A percentile compares a stretch with the other conserved stretches of the same genome.
Evolutionary conservation across 2,888 invertebrate species (phyloP).

Genomic region (Drosophila neonasuta): DNA sequence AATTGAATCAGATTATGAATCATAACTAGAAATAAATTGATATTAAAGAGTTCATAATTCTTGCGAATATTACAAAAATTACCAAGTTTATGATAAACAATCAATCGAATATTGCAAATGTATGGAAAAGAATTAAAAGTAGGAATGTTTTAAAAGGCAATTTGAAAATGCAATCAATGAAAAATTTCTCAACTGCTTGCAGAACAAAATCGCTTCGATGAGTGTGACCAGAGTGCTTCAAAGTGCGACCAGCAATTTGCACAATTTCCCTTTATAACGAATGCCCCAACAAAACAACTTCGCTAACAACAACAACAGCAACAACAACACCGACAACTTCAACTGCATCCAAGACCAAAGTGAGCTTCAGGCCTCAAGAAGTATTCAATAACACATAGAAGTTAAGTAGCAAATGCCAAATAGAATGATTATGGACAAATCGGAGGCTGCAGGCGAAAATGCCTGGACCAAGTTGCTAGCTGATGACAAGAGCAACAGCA

Average conservation of each 20-base stretch:
- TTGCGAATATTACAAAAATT: not conserved
- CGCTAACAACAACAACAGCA: slow-evolving; percentile 5
- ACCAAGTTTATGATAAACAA: slow-evolving; percentile 2
- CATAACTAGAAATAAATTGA: slow-evolving; percentile 10
- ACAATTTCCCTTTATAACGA: slow-evolving; percentile 74
- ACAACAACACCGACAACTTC: slow-evolving; percentile 83
- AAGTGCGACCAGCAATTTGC: slow-evolving; percentile 52
- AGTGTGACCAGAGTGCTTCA: slow-evolving; percentile 41
- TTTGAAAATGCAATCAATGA: slow-evolving; percentile 12
- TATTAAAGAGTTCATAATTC: slow-evolving; percentile 4
- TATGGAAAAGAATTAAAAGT: not conserved
- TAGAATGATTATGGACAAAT: slow-evolving; percentile 81
- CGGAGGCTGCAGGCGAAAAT: slow-evolving; percentile 78
- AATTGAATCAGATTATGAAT: slow-evolving; percentile 2
- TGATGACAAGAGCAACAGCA: slow-evolving; percentile 70
- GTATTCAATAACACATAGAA: slow-evolving; percentile 21
- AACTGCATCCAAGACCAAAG: slow-evolving; percentile 39
- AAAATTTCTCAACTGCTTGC: slow-evolving; percentile 43
- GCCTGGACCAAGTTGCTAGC: slow-evolving; percentile 82
- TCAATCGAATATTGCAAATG: slow-evolving; percentile 11
- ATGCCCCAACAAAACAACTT: slow-evolving; percentile 82
- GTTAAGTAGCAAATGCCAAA: slow-evolving; percentile 56
- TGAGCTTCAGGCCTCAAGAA: slow-evolving; percentile 22
- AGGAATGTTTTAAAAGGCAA: slow-evolving; percentile 16
- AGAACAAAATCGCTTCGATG: slow-evolving; percentile 62